Evolutionary conservation across 2,888 invertebrate genomes (phyloP).

Genomic region (Belgica antarctica): DNA sequence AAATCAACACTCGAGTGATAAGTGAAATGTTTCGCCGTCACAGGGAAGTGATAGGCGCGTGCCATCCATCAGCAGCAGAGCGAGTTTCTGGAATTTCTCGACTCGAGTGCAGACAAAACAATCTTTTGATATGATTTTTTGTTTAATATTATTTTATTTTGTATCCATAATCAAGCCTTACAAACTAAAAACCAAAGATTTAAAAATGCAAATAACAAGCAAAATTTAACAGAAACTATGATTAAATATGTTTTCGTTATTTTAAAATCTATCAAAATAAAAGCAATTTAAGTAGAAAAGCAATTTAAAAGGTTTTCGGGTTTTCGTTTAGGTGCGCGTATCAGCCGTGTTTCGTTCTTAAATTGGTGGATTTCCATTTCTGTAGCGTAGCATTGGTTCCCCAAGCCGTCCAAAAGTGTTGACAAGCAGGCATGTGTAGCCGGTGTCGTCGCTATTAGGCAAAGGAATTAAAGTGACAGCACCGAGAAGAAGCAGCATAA

Average conservation of each 20-base stretch:
- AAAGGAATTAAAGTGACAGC: conserved; percentile 85
- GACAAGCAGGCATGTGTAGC: conserved; percentile 76
- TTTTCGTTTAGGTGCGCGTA: neutral
- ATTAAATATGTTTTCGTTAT: too few species aligned
- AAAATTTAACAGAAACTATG: neutral
- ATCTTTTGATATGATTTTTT: neutral
- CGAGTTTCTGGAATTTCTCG: neutral
- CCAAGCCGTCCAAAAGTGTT: conserved; percentile 80
- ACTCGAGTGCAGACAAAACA: too few species aligned
- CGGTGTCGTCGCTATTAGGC: conserved; percentile 72
- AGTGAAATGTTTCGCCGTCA: neutral
- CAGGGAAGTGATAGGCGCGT: conserved; percentile 16
- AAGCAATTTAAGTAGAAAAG: too few species aligned
- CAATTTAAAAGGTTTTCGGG: too few species aligned
- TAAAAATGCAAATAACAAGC: neutral
- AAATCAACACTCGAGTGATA: neutral
- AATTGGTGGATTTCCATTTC: conserved; percentile 90
- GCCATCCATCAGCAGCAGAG: neutral
- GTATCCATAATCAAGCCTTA: too few species aligned
- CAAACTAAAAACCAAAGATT: neutral
- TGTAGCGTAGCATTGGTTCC: conserved; percentile 85
- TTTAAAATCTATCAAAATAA: too few species aligned
- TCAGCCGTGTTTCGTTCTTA: conserved; percentile 55
- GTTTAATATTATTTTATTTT: neutral
- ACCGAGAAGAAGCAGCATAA: conserved; percentile 88